phyloP scores from a whole-genome alignment of 2,888 invertebrate genomes.

The Drosophila austrosaltans region DNA sequence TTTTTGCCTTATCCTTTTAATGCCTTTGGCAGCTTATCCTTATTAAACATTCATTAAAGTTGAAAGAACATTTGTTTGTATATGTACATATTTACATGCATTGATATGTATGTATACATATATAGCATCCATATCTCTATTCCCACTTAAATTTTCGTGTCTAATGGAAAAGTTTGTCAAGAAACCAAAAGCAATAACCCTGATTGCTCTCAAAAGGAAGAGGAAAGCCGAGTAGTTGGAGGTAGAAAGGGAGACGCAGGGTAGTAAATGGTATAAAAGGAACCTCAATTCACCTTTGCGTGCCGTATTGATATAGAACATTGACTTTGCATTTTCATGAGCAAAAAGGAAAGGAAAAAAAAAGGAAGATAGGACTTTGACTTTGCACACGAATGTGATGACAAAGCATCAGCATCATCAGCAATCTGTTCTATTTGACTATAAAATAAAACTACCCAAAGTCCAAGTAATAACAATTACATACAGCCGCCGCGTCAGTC shows the following conservation, averaged over 20 bases:
- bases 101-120: neutral
- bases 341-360: too few species aligned
- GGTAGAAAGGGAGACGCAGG: neutral
- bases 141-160: conserved; percentile 9
- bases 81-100: neutral
- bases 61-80: neutral
- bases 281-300: conserved; percentile 18
- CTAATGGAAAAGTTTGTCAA: conserved; percentile 41
- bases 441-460: conserved; percentile 2
- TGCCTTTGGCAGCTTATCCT: neutral
- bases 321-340: conserved; percentile 24
- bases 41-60: conserved; percentile 10
- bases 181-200: conserved; percentile 42
- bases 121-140: neutral
- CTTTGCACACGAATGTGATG: conserved; percentile 35
- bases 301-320: conserved; percentile 33
- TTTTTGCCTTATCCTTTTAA: neutral
- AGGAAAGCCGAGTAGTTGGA: neutral
- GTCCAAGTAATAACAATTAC: conserved; percentile 13
- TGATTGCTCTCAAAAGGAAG: conserved; percentile 27
- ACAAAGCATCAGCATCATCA: conserved; percentile 2
- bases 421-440: neutral
- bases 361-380: conserved; percentile 6
- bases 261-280: neutral
- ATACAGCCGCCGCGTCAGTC: neutral